Evolutionary conservation across 2,888 invertebrate genomes (phyloP), one percentile per base, ranked within the genome.

Genomic region (Brachyopa scutellaris): DNA sequence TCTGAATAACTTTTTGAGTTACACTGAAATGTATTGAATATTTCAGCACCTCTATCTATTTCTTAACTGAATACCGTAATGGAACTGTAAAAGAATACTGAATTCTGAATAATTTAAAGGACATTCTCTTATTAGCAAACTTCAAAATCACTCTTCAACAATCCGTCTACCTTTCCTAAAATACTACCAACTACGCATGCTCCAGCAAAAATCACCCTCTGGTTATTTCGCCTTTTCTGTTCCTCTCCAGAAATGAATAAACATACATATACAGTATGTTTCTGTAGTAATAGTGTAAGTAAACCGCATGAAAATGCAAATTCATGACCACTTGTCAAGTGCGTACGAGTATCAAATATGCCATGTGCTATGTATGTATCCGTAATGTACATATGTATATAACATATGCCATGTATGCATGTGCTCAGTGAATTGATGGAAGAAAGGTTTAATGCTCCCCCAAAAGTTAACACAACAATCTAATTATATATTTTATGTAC

Each of bases 311-410:
- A 19, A 53, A 67, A 45, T 45, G 45, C 15, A 47, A 36, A 38
- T 47, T 19, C 26, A 21, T 38, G 55, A 57, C 69, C 59, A 61
- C 31, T 45, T 49, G 31, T 38, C 61, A 62, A 77, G 36, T 51
- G 26, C 15, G 36, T 47, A 31, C 55, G n/a, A n/a, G n/a, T n/a
- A 31, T 40, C 7, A 13, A 36, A 72, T 26, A 26, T 13, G 23
- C 26, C 40, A 29, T 57, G 40, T 38, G 26, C 11, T 7, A 38
- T 29, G 17, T 19, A 7, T 36, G 0, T n/a, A 23, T 13, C 42
- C n/a, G n/a, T n/a, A n/a, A n/a, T n/a, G n/a, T n/a, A n/a, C n/a
- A n/a, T n/a, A n/a, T n/a, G n/a, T n/a, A n/a, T n/a, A n/a, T n/a
- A n/a, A n/a, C n/a, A n/a, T n/a, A n/a, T n/a, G n/a, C n/a, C n/a